Base-by-base conservation (phyloP, 2,888 invertebrate species). In the Cosmopolites sordidus region DNA sequence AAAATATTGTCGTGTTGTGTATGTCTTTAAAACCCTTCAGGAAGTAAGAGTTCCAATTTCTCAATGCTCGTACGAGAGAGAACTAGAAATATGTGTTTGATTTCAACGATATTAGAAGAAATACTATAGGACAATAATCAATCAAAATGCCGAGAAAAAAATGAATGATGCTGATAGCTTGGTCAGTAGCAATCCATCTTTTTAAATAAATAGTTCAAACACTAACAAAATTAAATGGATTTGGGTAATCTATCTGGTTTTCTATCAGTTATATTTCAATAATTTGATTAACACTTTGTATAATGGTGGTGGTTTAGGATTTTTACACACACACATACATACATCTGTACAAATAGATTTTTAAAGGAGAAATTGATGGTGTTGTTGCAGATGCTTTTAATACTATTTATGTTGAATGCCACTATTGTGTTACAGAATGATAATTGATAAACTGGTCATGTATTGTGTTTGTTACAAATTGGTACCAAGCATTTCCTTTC, bases 111-210 rank as follows among this genome's bases (percentile, higher is more conserved):
- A 22, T 44, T 50, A 39, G 39, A 29, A 40, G 39, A 29, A 44
- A 39, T 16, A 27, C 38, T 44, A 39, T 44, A 50, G 33, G 33
- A 33, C 33, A 33, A 33, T 33, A 33, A 4, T 33, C 33, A 45
- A 53, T 45, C 72, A 81, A 77, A 79, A 83, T 83, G 83, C 76
- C 80, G 76, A 80, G 79, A 77, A 82, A 82, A 82, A 80, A 80
- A 83, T 83, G 83, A 83, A 78, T 79, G 83, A 83, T 83, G 83
- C 81, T 69, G 83, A 83, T 78, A 82, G 83, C 79, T 82, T 83
- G 83, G 83, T 83, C 73, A 75, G 75, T 75, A 73, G 67, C 58
- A 58, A 60, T 60, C 60, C 53, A 54, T 56, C 27, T 48, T 46
- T 53, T 59, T 45, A 42, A 42, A 16, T 11, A 6, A 52, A 16